Percentiles rank a stretch among this genome's conserved stretches.
Conservation (phyloP, 1,140 invertebrate genomes). For the Brachionus angularis region DNA sequence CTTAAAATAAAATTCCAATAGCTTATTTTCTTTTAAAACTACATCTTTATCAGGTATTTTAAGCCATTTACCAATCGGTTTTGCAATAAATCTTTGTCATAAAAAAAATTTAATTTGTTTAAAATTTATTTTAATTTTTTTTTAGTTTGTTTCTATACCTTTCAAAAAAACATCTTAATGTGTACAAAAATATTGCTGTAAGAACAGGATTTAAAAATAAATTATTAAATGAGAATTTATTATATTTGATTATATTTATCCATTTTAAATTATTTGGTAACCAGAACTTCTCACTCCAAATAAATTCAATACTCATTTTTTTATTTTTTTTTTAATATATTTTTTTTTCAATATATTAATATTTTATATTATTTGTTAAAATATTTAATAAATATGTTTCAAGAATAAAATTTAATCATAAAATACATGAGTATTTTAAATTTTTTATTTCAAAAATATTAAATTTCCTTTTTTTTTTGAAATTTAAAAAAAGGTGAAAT, state of each 20-base stretch:
- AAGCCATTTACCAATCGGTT: conserved; percentile 25
- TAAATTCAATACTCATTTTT: neutral
- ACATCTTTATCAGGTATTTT: neutral
- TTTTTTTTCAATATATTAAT: neutral
- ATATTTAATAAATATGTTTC: too few relatives aligned
- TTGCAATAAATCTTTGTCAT: conserved; percentile 5
- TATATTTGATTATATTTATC: neutral
- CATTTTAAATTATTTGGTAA: conserved; percentile 33
- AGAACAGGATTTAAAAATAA: neutral
- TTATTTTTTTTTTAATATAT: neutral
- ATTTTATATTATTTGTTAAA: neutral
- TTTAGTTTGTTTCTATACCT: too few relatives aligned
- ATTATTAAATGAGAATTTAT: neutral
- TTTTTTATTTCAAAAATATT: too few relatives aligned
- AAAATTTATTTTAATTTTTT: neutral
- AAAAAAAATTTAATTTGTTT: neutral
- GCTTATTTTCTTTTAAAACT: neutral
- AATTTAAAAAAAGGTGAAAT: too few relatives aligned
- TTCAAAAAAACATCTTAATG: conserved; percentile 22
- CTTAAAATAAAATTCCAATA: neutral
- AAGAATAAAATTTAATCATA: too few relatives aligned
- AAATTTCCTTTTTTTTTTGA: too few relatives aligned
- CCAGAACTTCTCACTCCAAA: conserved; percentile 14
- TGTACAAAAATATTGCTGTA: neutral
- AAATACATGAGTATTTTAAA: too few relatives aligned